Percentiles rank a stretch among this genome's conserved stretches.
Evolutionary conservation across 2,797 vertebrate species (phyloP).

Genomic region (Acanthis flammea): DNA sequence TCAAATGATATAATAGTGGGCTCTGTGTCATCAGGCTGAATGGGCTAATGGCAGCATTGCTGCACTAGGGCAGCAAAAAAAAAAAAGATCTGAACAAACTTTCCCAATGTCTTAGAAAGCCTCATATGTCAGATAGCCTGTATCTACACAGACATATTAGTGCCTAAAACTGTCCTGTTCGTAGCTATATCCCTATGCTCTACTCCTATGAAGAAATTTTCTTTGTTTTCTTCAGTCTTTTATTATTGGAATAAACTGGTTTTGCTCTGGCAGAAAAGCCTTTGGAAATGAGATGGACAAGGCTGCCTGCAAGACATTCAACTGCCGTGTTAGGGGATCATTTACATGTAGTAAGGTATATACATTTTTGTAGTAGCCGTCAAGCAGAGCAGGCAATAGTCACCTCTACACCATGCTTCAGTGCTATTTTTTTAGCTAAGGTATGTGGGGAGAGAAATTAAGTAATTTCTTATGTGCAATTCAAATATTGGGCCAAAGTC

Average conservation of each 20-base stretch:
- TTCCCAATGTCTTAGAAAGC: rapidly evolving
- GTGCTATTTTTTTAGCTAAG: background rate
- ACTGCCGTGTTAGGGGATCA: background rate
- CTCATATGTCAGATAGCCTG: background rate
- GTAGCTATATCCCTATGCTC: background rate
- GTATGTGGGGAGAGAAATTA: background rate
- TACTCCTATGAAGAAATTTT: background rate
- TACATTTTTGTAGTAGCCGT: background rate
- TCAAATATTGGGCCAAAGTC: background rate
- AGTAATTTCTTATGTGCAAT: background rate
- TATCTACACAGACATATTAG: background rate
- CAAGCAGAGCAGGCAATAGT: background rate
- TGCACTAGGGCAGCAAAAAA: background rate
- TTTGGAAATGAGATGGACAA: background rate
- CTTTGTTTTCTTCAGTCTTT: background rate
- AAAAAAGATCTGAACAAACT: background rate
- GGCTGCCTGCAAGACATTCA: background rate
- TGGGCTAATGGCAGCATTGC: background rate
- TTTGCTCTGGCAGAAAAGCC: background rate
- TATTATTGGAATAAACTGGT: background rate
- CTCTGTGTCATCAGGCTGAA: background rate
- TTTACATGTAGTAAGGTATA: background rate
- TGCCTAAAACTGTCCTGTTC: background rate
- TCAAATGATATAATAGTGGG: background rate
- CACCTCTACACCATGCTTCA: background rate